A percentile compares a stretch with the other conserved stretches of the same genome.
Conservation (phyloP, 1,140 invertebrate genomes). For the Agrilus planipennis region DNA sequence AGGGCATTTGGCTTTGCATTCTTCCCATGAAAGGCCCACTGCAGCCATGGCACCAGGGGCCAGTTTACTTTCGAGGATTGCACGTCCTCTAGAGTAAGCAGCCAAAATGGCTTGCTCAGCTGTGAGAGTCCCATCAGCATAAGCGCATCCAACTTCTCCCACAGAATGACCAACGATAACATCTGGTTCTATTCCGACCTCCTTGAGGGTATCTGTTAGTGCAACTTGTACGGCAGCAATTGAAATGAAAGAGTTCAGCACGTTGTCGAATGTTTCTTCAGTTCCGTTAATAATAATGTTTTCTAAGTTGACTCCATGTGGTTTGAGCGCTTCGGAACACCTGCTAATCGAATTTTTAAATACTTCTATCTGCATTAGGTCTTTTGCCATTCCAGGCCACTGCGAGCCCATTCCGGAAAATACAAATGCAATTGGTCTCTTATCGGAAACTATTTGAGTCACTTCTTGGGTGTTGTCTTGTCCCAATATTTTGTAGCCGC, state of each 20-base stretch:
- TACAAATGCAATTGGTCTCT: slow-evolving; percentile 81
- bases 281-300: slow-evolving; percentile 66
- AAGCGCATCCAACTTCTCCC: slow-evolving; percentile 88
- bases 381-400: slow-evolving; percentile 87
- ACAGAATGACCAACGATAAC: slow-evolving; percentile 94
- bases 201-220: slow-evolving; percentile 71
- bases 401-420: slow-evolving; percentile 96
- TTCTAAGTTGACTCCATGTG: slow-evolving; percentile 69
- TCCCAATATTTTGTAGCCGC: slow-evolving; percentile 66
- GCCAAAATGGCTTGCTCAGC: slow-evolving; percentile 84
- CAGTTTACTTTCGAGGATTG: slow-evolving; percentile 68
- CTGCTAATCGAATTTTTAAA: slow-evolving; percentile 69
- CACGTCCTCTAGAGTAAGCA: slow-evolving; percentile 83
- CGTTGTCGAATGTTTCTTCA: slow-evolving; percentile 65
- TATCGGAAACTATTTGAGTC: slow-evolving; percentile 35
- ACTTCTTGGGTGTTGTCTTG: slow-evolving; percentile 15
- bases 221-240: slow-evolving; percentile 94
- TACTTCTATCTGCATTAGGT: slow-evolving; percentile 65
- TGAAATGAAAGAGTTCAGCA: slow-evolving; percentile 79
- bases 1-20: slow-evolving; percentile 62
- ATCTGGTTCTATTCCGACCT: slow-evolving; percentile 71
- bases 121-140: slow-evolving; percentile 90
- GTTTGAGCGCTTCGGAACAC: slow-evolving; percentile 61
- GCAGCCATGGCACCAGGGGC: slow-evolving; percentile 73
- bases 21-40: slow-evolving; percentile 79